Evolutionary conservation across 2,797 vertebrate genomes (phyloP).

Genomic region (Acrossocheilus fasciatus): DNA sequence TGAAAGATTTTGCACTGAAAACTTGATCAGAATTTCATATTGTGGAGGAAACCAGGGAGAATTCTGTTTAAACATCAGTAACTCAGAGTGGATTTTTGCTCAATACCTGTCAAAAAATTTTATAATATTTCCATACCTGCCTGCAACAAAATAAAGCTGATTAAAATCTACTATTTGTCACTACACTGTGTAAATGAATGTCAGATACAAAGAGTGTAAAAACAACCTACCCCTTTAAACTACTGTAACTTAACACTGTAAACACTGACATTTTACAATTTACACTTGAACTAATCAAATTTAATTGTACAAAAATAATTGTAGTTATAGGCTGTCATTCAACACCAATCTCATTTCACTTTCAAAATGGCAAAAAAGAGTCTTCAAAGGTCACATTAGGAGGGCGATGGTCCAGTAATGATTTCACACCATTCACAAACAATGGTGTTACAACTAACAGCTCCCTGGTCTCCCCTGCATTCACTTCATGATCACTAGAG

Average conservation of each 20-base stretch:
- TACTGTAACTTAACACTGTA: neutral
- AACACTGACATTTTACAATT: neutral
- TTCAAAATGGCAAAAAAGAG: neutral
- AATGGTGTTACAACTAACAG: neutral
- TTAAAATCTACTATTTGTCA: neutral
- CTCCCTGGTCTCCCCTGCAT: neutral
- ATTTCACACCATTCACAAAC: constrained; percentile 12
- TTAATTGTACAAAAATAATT: neutral
- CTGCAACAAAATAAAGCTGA: neutral
- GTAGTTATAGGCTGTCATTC: neutral
- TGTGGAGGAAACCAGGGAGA: neutral
- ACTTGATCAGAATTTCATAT: neutral
- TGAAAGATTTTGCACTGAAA: neutral
- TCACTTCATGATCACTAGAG: neutral
- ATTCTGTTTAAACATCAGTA: neutral
- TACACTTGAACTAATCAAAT: neutral
- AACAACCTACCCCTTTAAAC: neutral
- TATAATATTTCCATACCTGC: neutral
- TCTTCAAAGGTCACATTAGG: neutral
- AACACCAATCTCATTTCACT: neutral
- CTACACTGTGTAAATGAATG: neutral
- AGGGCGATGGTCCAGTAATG: neutral
- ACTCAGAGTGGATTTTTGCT: neutral
- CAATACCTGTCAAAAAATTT: no score
- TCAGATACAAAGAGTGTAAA: neutral